Percentiles rank a stretch among this genome's conserved stretches.
phyloP scores from a whole-genome alignment of 1,140 invertebrate species.

The Orchesella cincta region DNA sequence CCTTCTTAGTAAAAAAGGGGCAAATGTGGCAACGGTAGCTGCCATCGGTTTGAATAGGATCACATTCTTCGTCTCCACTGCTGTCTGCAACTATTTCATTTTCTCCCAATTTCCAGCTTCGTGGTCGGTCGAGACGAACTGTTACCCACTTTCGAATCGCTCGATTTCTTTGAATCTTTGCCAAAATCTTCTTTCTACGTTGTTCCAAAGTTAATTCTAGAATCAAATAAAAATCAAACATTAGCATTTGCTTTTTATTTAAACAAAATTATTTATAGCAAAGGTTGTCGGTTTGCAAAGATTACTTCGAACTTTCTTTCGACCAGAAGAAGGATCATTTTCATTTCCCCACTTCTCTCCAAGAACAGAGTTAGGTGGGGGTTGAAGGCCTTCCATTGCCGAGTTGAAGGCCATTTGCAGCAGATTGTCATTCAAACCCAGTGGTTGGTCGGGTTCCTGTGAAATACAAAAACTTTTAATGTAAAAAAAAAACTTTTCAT shows the following conservation, averaged over 20 bases:
- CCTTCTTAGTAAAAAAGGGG: conserved; percentile 58
- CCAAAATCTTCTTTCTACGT: conserved; percentile 38
- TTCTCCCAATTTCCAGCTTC: conserved; percentile 25
- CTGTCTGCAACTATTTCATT: conserved; percentile 47
- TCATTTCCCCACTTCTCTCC: conserved; percentile 43
- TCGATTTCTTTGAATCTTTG: conserved; percentile 41
- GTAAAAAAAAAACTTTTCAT: no score
- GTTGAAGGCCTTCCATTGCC: conserved; percentile 55
- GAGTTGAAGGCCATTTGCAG: conserved; percentile 57
- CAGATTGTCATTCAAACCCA: conserved; percentile 54
- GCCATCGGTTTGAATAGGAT: conserved; percentile 45
- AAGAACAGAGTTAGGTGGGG: conserved; percentile 42
- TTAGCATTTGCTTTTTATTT: not conserved
- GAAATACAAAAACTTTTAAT: not conserved
- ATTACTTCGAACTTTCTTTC: not conserved
- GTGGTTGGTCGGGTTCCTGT: conserved; percentile 50
- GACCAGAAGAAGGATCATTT: conserved; percentile 28
- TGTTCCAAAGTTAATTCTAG: conserved; percentile 39
- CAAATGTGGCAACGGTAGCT: conserved; percentile 60
- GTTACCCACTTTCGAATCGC: conserved; percentile 45
- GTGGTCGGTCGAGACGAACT: conserved; percentile 40
- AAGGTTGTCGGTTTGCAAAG: not conserved
- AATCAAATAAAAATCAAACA: conserved; percentile 15
- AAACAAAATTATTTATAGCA: not conserved
- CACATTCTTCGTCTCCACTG: conserved; percentile 50